These are phyloP conservation scores for Perca fluviatilis DNA, from an alignment of 2,113 vertebrate genomes.

Conservation along the genomic window DNA sequence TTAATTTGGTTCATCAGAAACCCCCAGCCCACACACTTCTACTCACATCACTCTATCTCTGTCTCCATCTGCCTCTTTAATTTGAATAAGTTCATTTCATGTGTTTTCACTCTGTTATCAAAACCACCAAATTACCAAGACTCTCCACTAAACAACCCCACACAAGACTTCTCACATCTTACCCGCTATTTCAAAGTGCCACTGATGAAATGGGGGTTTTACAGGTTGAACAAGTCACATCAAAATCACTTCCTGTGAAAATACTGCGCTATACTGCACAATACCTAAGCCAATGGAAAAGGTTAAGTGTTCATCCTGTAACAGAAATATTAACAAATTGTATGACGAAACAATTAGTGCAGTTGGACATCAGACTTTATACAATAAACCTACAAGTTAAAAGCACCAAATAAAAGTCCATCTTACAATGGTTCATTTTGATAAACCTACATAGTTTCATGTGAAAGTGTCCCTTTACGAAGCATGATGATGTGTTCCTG, in stretches of 20 bases:
- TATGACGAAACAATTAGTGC: not conserved
- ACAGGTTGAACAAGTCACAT: not conserved
- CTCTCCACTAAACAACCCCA: not conserved
- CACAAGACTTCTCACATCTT: not conserved
- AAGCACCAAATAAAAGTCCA: slow-evolving; percentile 30
- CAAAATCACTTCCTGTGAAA: slow-evolving; percentile 4
- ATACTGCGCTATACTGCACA: not conserved
- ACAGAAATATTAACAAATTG: not conserved
- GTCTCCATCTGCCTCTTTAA: not conserved
- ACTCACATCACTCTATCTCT: not conserved
- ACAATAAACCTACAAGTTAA: not conserved
- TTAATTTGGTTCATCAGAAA: not conserved
- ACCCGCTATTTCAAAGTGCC: not conserved
- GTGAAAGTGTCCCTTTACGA: not conserved
- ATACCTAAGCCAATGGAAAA: not conserved
- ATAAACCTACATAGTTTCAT: not conserved
- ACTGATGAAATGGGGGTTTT: not conserved
- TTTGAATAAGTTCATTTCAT: not conserved
- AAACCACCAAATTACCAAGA: not conserved
- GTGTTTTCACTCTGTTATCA: not conserved
- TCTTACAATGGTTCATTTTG: not conserved
- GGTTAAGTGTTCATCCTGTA: not conserved
- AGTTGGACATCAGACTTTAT: not conserved
- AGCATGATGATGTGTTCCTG: not conserved
- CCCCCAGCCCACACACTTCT: not conserved